phyloP scores from a whole-genome alignment of 1,140 invertebrate species.

The Hylaeus anthracinus region DNA sequence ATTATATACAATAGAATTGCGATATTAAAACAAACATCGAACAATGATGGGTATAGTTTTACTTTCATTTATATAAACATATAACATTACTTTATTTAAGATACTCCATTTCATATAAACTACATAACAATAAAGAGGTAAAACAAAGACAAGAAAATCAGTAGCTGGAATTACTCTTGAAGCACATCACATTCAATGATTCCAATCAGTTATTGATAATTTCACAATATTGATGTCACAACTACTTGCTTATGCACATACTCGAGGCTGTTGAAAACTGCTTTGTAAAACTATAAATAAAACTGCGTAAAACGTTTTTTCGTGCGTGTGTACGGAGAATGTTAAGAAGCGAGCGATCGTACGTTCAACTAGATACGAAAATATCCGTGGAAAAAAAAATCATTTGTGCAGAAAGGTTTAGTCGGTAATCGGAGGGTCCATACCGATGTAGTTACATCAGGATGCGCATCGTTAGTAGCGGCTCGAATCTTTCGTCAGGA shows the following conservation, averaged over 20 bases:
- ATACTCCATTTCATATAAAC: neutral
- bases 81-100: neutral
- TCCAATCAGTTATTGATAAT: neutral
- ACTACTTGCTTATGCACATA: constrained; percentile 9
- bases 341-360: constrained; percentile 1
- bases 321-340: neutral
- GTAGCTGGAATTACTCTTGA: constrained; percentile 11
- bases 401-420: constrained; percentile 38
- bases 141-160: neutral
- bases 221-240: constrained; percentile 22
- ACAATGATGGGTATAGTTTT: constrained; percentile 12
- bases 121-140: neutral
- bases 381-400: constrained; percentile 49
- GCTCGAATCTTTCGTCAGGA: constrained; percentile 37
- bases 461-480: constrained; percentile 40
- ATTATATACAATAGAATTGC: neutral
- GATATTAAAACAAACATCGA: constrained; percentile 26
- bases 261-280: constrained; percentile 11
- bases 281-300: constrained; percentile 38
- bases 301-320: constrained; percentile 6
- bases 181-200: neutral
- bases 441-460: constrained; percentile 51
- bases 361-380: constrained; percentile 17
- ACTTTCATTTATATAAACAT: neutral
- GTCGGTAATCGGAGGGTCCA: constrained; percentile 41